Conservation (phyloP, 2,888 invertebrate species). For the Octodonta nipae region DNA sequence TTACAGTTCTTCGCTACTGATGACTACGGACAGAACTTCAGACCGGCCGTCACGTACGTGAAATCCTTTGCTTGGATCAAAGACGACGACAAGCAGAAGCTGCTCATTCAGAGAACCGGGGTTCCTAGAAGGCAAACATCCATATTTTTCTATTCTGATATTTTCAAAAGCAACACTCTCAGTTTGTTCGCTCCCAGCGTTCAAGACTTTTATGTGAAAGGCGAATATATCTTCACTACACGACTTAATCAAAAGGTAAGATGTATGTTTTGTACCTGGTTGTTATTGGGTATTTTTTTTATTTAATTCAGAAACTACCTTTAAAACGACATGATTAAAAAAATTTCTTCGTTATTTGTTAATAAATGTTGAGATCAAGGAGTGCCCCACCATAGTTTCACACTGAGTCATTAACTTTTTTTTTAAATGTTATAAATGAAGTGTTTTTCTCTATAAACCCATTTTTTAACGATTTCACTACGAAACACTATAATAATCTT, state of each 20-base stretch:
- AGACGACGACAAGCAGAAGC: slow-evolving; percentile 29
- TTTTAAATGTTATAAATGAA: too few relatives aligned
- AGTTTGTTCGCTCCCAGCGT: slow-evolving; percentile 42
- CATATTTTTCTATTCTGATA: too few relatives aligned
- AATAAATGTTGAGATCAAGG: too few relatives aligned
- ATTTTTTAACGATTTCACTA: too few relatives aligned
- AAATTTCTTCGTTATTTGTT: too few relatives aligned
- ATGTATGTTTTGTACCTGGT: slow-evolving; percentile 8
- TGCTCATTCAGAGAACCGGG: too few relatives aligned
- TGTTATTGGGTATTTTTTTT: background rate
- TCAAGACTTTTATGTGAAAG: slow-evolving; percentile 69
- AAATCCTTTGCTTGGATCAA: slow-evolving; percentile 66
- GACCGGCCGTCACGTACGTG: slow-evolving; percentile 54
- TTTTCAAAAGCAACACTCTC: slow-evolving; percentile 19
- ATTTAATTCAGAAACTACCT: background rate
- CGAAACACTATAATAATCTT: too few relatives aligned
- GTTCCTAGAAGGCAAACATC: too few relatives aligned
- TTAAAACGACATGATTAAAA: too few relatives aligned
- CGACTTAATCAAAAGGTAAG: slow-evolving; percentile 49
- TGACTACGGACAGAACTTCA: slow-evolving; percentile 64
- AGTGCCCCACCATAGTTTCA: too few relatives aligned
- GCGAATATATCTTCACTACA: slow-evolving; percentile 75
- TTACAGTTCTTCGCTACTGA: slow-evolving; percentile 61
- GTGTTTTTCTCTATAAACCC: too few relatives aligned
- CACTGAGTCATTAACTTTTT: too few relatives aligned